phyloP scores from a whole-genome alignment of 2,888 invertebrate genomes.

The Liodrosophila aerea region DNA sequence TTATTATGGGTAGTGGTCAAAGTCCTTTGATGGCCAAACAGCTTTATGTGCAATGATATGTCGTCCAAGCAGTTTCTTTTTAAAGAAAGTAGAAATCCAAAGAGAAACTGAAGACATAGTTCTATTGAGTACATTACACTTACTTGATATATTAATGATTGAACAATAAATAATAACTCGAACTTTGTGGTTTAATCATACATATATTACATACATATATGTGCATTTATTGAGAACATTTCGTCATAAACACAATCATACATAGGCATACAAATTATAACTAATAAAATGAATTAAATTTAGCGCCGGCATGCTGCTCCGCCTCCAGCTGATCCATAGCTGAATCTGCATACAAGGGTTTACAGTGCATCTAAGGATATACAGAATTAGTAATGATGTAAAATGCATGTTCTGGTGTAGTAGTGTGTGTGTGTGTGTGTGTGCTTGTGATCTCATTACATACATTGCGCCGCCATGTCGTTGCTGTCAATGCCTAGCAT shows the following conservation, averaged over 20 bases:
- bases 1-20: no score
- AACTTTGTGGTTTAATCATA: constrained; percentile 51
- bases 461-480: constrained; percentile 84
- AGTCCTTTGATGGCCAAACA: no score
- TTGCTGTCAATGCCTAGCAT: constrained; percentile 93
- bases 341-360: constrained; percentile 30
- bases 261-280: constrained; percentile 40
- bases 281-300: constrained; percentile 33
- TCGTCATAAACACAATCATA: constrained; percentile 55
- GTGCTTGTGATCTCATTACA: constrained; percentile 59
- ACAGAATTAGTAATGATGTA: constrained; percentile 17
- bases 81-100: no score
- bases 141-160: no score
- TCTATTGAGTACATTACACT: no score
- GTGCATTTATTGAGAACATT: constrained; percentile 66
- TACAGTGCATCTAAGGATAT: constrained; percentile 60
- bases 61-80: no score
- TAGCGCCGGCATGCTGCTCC: constrained; percentile 12
- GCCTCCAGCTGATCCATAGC: constrained; percentile 13
- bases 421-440: constrained; percentile 1
- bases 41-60: no score
- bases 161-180: no score
- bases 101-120: no score
- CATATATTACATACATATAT: constrained; percentile 74
- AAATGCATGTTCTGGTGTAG: neutral